These are phyloP conservation scores for Pelobates cultripes DNA, from an alignment of 2,797 vertebrate genomes.

Conservation along the genomic window DNA sequence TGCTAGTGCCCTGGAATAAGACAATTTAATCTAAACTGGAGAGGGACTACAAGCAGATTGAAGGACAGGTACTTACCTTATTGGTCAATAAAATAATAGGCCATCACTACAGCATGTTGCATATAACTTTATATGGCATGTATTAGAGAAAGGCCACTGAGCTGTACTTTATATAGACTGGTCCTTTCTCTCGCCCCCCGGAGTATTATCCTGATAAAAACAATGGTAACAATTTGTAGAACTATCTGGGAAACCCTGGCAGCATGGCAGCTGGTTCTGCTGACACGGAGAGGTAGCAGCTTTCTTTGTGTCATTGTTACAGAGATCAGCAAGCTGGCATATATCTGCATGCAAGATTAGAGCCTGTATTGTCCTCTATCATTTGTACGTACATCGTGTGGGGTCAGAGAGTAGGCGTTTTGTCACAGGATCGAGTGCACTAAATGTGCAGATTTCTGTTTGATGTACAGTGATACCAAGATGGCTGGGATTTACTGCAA, in stretches of 20 bases:
- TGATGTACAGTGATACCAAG: too few relatives aligned
- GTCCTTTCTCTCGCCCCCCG: neutral
- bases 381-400: neutral
- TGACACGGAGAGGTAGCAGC: constrained; percentile 6
- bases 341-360: neutral
- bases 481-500: too few relatives aligned
- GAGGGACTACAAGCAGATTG: too few relatives aligned
- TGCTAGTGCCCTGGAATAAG: too few relatives aligned
- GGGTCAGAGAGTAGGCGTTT: too few relatives aligned
- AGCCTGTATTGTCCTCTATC: neutral
- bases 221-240: constrained; percentile 18
- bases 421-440: too few relatives aligned
- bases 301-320: constrained; percentile 2
- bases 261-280: neutral
- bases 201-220: neutral
- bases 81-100: neutral
- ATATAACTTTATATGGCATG: neutral
- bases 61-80: constrained; percentile 16
- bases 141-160: neutral
- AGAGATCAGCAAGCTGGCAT: neutral
- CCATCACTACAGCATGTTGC: neutral
- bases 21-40: too few relatives aligned
- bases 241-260: neutral
- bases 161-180: constrained; percentile 13
- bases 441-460: too few relatives aligned